Conservation (phyloP, 2,797 vertebrate species). For the Melanotaenia maccullochi region DNA sequence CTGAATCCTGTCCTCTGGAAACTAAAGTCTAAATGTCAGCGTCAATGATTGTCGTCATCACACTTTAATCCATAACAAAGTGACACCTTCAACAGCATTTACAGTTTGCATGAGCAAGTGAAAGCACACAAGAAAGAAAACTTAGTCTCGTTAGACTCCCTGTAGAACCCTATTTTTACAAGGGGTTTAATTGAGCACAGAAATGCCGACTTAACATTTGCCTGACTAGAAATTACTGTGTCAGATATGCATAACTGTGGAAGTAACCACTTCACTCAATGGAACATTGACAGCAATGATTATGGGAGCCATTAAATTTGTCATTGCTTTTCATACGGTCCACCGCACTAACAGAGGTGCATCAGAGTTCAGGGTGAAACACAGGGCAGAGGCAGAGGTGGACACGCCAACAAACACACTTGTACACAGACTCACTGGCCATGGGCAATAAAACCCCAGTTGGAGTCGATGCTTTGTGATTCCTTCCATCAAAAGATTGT, state of each 20-base stretch:
- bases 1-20: constrained; percentile 6
- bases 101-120: background rate
- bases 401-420: constrained; percentile 31
- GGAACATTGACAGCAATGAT: constrained; percentile 56
- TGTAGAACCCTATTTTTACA: constrained; percentile 8
- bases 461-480: constrained; percentile 62
- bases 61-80: constrained; percentile 6
- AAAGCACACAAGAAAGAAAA: constrained; percentile 4
- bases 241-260: constrained; percentile 35
- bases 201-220: constrained; percentile 41
- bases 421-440: constrained; percentile 23
- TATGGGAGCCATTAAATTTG: constrained; percentile 62
- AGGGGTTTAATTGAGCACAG: constrained; percentile 27
- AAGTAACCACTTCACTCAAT: constrained; percentile 60
- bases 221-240: constrained; percentile 42
- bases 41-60: background rate
- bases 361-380: constrained; percentile 32
- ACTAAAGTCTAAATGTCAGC: constrained; percentile 3
- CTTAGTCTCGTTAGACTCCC: background rate
- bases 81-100: background rate
- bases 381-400: constrained; percentile 10
- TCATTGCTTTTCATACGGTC: constrained; percentile 63
- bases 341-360: constrained; percentile 59
- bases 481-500: constrained; percentile 71
- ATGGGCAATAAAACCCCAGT: constrained; percentile 61